phyloP scores from a whole-genome alignment of 2,113 vertebrate species.

The Stigmatopora nigra region DNA sequence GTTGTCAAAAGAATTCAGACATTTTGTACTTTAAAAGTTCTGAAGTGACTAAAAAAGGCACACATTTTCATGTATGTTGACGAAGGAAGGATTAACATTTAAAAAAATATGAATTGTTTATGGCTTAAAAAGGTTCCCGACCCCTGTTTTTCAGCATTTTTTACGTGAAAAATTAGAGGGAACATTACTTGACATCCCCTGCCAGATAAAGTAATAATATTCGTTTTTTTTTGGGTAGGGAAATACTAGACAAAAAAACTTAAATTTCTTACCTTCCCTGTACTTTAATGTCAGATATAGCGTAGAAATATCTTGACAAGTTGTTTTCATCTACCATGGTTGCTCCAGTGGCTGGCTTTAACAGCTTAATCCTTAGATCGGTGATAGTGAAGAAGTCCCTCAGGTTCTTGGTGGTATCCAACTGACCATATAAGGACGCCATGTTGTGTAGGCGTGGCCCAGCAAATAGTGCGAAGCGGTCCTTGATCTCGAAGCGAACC shows the following conservation, averaged over 20 bases:
- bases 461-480: constrained; percentile 94
- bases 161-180: too few relatives aligned
- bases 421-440: constrained; percentile 96
- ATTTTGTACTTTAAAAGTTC: too few relatives aligned
- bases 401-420: constrained; percentile 97
- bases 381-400: constrained; percentile 98
- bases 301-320: constrained; percentile 94
- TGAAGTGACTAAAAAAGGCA: too few relatives aligned
- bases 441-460: constrained; percentile 94
- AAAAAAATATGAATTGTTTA: too few relatives aligned
- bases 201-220: too few relatives aligned
- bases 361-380: constrained; percentile 89
- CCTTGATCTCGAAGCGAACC: constrained; percentile 97
- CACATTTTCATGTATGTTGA: too few relatives aligned
- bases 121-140: too few relatives aligned
- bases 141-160: too few relatives aligned
- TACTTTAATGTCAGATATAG: constrained; percentile 96
- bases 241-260: not conserved
- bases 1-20: too few relatives aligned
- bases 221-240: too few relatives aligned
- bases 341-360: constrained; percentile 91
- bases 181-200: too few relatives aligned
- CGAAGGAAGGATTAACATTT: too few relatives aligned
- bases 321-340: constrained; percentile 93
- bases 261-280: constrained; percentile 88